These are phyloP conservation scores for Brotula barbata DNA, from an alignment of 2,797 vertebrate genomes.

Conservation along the genomic window DNA sequence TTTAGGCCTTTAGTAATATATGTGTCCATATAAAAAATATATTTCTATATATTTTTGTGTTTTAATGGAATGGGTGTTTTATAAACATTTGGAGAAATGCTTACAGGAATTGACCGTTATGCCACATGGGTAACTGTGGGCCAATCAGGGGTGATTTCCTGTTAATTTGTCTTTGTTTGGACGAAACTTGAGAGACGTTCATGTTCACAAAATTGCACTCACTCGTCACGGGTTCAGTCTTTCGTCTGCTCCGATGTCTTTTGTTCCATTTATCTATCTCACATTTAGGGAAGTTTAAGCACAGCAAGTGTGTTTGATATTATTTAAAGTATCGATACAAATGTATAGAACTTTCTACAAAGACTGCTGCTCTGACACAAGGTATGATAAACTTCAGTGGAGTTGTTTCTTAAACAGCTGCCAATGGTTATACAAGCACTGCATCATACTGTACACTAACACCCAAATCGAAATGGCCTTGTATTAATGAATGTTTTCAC, in stretches of 20 bases:
- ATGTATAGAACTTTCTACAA: constrained; percentile 38
- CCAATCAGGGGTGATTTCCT: constrained; percentile 67
- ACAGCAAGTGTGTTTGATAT: constrained; percentile 41
- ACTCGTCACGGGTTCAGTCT: constrained; percentile 60
- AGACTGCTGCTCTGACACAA: constrained; percentile 26
- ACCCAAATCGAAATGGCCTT: constrained; percentile 74
- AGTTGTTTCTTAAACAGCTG: constrained; percentile 45
- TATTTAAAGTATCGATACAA: constrained; percentile 51
- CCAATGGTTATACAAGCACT: constrained; percentile 70
- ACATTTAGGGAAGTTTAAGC: constrained; percentile 43
- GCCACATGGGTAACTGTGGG: constrained; percentile 74
- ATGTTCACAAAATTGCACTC: constrained; percentile 72
- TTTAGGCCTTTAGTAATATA: constrained; percentile 82
- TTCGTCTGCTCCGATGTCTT: constrained; percentile 40
- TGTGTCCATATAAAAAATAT: constrained; percentile 74
- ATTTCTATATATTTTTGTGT: constrained; percentile 79
- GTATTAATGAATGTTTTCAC: constrained; percentile 77
- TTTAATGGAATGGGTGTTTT: constrained; percentile 69
- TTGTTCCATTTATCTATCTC: constrained; percentile 39
- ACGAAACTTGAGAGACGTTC: constrained; percentile 61
- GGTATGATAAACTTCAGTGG: constrained; percentile 32
- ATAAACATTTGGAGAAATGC: constrained; percentile 74
- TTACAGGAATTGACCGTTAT: constrained; percentile 78
- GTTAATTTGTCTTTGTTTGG: constrained; percentile 34
- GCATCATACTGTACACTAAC: constrained; percentile 68